Conservation (phyloP, 2,888 invertebrate genomes). For the Agapostemon virescens region DNA sequence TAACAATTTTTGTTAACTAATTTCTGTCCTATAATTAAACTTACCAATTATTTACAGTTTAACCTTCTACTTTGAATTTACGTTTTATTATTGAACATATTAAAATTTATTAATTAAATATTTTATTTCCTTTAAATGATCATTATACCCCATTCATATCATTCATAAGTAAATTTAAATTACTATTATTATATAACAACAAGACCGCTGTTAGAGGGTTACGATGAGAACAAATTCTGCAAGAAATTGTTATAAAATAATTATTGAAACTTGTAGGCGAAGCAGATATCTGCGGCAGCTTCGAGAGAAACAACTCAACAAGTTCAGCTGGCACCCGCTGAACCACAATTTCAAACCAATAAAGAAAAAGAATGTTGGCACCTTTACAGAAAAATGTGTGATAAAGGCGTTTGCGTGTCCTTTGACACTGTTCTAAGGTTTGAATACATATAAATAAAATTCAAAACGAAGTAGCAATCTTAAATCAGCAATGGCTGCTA, state of each 20-base stretch:
- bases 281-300: constrained; percentile 28
- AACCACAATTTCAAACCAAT: constrained; percentile 81
- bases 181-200: too few relatives aligned
- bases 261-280: constrained; percentile 39
- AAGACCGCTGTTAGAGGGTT: not conserved
- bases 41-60: too few relatives aligned
- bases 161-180: too few relatives aligned
- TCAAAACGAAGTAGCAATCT: not conserved
- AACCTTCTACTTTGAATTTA: too few relatives aligned
- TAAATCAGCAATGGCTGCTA: not conserved
- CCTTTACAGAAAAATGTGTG: constrained; percentile 85
- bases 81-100: too few relatives aligned
- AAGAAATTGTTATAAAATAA: not conserved
- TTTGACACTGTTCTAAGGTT: constrained; percentile 86
- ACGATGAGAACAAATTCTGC: not conserved
- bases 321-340: constrained; percentile 65
- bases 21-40: too few relatives aligned
- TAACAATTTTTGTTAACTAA: too few relatives aligned
- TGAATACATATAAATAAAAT: constrained; percentile 23
- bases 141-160: too few relatives aligned
- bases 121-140: too few relatives aligned
- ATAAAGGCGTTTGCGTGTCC: constrained; percentile 85
- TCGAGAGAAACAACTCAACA: constrained; percentile 41
- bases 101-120: too few relatives aligned
- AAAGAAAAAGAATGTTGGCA: constrained; percentile 87